A percentile compares a stretch with the other conserved stretches of the same genome.
phyloP scores from a whole-genome alignment of 2,888 invertebrate species.

The Cloeon dipterum region DNA sequence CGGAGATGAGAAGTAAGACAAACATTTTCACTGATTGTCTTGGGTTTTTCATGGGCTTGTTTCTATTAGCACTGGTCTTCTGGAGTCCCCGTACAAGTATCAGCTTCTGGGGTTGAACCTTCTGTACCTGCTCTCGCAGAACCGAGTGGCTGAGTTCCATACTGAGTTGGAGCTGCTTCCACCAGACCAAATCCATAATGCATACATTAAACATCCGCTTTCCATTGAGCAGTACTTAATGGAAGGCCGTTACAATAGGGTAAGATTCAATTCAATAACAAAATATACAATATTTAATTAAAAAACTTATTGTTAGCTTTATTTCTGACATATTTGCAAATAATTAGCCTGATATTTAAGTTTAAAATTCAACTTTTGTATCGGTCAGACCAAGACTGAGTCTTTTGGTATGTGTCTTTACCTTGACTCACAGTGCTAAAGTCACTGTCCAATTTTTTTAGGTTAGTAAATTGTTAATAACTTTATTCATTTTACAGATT shows the following conservation, averaged over 20 bases:
- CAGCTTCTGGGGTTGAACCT: constrained; percentile 87
- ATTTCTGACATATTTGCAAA: too few relatives aligned
- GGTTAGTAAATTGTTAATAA: too few relatives aligned
- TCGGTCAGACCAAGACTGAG: too few relatives aligned
- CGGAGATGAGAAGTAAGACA: background rate
- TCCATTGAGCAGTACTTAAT: constrained; percentile 94
- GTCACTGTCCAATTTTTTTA: too few relatives aligned
- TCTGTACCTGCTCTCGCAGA: constrained; percentile 79
- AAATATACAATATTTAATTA: background rate
- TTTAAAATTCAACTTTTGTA: too few relatives aligned
- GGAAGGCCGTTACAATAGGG: constrained; percentile 98
- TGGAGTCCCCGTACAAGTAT: constrained; percentile 84
- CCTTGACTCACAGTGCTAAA: too few relatives aligned
- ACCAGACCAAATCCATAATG: constrained; percentile 69
- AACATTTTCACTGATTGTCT: background rate
- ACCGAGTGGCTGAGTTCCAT: constrained; percentile 94
- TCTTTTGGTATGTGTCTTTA: too few relatives aligned
- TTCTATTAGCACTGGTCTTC: constrained; percentile 52
- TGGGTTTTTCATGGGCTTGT: background rate
- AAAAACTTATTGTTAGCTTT: too few relatives aligned
- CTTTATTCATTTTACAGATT: too few relatives aligned
- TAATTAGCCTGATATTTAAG: too few relatives aligned
- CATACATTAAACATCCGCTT: constrained; percentile 84
- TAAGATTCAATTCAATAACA: constrained; percentile 15
- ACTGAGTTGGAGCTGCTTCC: constrained; percentile 88